Evolutionary conservation across 2,113 vertebrate genomes (phyloP), one percentile per base, ranked within the genome.

Genomic region (Passer domesticus): DNA sequence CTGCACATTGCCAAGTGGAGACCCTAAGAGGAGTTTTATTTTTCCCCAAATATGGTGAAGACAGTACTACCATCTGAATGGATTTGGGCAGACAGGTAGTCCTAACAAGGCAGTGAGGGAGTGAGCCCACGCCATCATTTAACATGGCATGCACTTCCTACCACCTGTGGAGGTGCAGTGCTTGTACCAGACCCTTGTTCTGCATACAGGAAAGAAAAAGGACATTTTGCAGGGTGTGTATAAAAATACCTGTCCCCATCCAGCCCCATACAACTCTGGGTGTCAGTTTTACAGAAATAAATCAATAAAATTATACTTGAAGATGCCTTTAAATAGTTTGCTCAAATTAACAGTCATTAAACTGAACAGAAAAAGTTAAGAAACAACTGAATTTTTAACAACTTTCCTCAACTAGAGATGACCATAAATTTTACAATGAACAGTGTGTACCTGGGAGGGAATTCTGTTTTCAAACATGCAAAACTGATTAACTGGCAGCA

Each of bases 261-360:
- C 47, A 88, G 64, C 6, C 53, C 49, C 15, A 14, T 15, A n/a
- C 23, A 68, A 74, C 66, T 59, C 30, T 24, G 14, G 9, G 23
- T 35, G 24, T 53, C 62, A 30, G 35, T 84, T 95, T 55, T 62
- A 72, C 37, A 58, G 41, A 92, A 95, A 92, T 47, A 85, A 84
- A 7, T 63, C 55, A 69, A 43, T 33, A 14, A 59, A 47, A 28
- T 5, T 2, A 13, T 62, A 53, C 12, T 69, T 89, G 17, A 75
- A 67, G 52, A 64, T 28, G 55, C 73, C 31, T 91, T 87, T 64
- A 59, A 67, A 41, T 46, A 83, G 21, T 41, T 52, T 58, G 13
- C 30, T 92, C 52, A 53, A 67, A 78, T 94, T 55, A 93, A 79
- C 44, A 88, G 87, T 83, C 83, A 88, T 73, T 90, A 55, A 74